Base-by-base conservation (phyloP, 2,888 invertebrate species). In the Torymus tubicola region DNA sequence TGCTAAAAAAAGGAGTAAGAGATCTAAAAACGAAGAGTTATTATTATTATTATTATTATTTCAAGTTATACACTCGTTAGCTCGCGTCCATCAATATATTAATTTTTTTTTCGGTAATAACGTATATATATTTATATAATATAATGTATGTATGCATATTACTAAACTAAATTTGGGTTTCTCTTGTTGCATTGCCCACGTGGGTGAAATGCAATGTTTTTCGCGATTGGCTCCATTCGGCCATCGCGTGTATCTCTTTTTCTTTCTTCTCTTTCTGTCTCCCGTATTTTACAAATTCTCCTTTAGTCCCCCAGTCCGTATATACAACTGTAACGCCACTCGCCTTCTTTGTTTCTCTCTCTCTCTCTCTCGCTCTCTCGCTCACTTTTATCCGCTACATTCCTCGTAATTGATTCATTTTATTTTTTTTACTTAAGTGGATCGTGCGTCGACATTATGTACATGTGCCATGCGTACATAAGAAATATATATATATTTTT, bases 391-490 rank as follows among this genome's bases (percentile, higher is more conserved):
- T 80, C 50, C 16, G 13, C 42, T 67, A 79, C 53, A 58, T 81
- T 72, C 70, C 61, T 71, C 63, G 24, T 76, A 72, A 79, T 78
- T 61, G 73, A 80, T 70, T 78, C 55, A 73, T 80, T 57, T 42
- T 42, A 42, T 42, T 42, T 42, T 24, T 42, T 42, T 42, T 42
- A 42, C 42, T 42, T 16, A 80, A 52, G 67, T 74, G 77, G 75
- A 65, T 81, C 80, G 81, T 84, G 83, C 81, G 81, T 84, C 65
- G 74, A 80, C 80, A 71, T 84, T 86, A 87, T 85, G 83, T 85
- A 85, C 87, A 88, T 85, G 84, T 87, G 85, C 87, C 85, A 84
- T 85, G 84, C 83, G 85, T 84, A 84, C 86, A 85, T 85, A 84
- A 87, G 87, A 86, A 87, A 87, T 87, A 87, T 86, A 82, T 84